Conservation (phyloP, 2,113 vertebrate species). For the Dicrurus megarhynchus region DNA sequence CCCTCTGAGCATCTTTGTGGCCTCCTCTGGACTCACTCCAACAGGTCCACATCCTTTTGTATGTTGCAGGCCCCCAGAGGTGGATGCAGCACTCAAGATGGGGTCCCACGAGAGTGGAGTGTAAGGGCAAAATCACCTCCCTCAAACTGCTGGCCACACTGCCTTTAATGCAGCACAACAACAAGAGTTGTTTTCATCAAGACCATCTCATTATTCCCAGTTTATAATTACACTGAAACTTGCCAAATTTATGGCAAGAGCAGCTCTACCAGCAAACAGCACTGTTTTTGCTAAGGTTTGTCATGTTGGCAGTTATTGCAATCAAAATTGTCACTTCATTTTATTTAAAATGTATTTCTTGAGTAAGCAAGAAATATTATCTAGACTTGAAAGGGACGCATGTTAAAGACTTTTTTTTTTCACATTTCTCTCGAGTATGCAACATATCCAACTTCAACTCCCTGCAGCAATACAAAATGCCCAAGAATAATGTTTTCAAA, state of each 20-base stretch:
- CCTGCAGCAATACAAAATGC: slow-evolving; percentile 34
- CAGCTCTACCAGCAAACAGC: not conserved
- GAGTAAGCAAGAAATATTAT: slow-evolving; percentile 9
- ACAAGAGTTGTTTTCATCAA: slow-evolving; percentile 13
- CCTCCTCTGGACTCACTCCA: not conserved
- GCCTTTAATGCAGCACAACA: not conserved
- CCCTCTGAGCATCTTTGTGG: not conserved
- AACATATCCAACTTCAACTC: not conserved
- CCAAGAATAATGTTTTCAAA: slow-evolving; percentile 44
- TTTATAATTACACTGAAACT: slow-evolving; percentile 24
- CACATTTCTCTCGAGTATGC: not conserved
- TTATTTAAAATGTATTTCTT: slow-evolving; percentile 3
- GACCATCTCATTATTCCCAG: not conserved
- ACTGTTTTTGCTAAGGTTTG: slow-evolving; percentile 1
- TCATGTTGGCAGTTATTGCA: not conserved
- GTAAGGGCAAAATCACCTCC: not conserved
- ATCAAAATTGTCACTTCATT: slow-evolving; percentile 12
- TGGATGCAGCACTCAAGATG: not conserved
- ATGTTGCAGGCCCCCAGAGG: not conserved
- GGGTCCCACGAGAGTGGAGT: rapidly evolving
- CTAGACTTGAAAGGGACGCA: not conserved
- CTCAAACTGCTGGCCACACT: not conserved
- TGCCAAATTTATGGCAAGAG: not conserved
- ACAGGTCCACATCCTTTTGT: not conserved
- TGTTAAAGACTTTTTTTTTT: not conserved